Conservation (phyloP, 2,797 vertebrate species). For the Intellagama lesueurii region DNA sequence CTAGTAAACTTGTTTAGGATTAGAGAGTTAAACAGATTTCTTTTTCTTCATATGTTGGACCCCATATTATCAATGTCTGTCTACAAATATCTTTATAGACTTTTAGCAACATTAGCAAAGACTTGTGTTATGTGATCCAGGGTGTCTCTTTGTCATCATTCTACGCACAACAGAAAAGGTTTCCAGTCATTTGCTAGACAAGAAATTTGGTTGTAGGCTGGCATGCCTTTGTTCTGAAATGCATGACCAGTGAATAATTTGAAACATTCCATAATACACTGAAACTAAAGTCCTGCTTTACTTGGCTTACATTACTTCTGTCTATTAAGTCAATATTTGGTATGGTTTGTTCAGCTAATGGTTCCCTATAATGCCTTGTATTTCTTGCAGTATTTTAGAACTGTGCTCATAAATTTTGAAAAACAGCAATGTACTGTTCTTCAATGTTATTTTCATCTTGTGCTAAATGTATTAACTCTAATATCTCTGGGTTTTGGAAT, state of each 20-base stretch:
- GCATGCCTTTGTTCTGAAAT: constrained; percentile 32
- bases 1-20: not conserved
- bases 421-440: constrained; percentile 20
- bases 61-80: constrained; percentile 22
- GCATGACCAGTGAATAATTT: constrained; percentile 23
- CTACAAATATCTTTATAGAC: not conserved
- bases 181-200: constrained; percentile 5
- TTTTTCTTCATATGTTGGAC: not conserved
- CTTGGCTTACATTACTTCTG: constrained; percentile 23
- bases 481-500: constrained; percentile 12
- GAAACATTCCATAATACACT: constrained; percentile 9
- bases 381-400: constrained; percentile 35
- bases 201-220: not conserved
- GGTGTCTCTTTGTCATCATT: constrained; percentile 7
- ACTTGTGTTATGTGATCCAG: constrained; percentile 7
- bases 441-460: not conserved
- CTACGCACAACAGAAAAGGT: not conserved
- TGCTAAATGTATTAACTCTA: constrained; percentile 14
- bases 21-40: not conserved
- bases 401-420: constrained; percentile 29
- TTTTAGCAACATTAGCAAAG: not conserved
- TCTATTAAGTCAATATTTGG: not conserved
- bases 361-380: not conserved
- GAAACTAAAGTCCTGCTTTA: not conserved
- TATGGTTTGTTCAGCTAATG: not conserved